Evolutionary conservation across 1,140 invertebrate genomes (phyloP), one percentile per base, ranked within the genome.

Genomic region (Battus philenor): DNA sequence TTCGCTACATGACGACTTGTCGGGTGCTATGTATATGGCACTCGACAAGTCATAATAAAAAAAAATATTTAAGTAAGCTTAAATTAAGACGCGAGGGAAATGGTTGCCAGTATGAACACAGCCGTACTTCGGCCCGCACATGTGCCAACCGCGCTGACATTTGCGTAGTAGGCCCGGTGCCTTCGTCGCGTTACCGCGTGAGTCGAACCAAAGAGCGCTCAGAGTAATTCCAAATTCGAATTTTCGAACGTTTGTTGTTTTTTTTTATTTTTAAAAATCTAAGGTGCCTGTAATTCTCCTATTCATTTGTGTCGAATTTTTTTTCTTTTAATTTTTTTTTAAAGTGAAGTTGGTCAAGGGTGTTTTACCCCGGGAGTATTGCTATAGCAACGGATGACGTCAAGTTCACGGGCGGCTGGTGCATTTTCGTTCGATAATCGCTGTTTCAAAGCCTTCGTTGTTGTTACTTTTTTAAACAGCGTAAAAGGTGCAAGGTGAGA

Each of bases 331-430:
- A 29, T 47, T 47, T n/a, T n/a, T n/a, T 50, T 55, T 47, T 30
- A 34, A 60, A 56, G 63, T 66, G 58, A 43, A 33, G 46, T 47
- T 49, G 49, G 47, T 63, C 58, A 66, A 59, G 64, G 59, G 56
- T 58, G 53, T 53, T 58, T 68, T 69, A 71, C 58, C 76, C 76
- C 63, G 74, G 72, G 74, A 74, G 65, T 48, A 77, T 82, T 74
- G 66, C 72, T 76, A 78, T 78, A 75, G 76, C 70, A 77, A 78
- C 76, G 64, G 54, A 71, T 82, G 75, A 76, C 76, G 74, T 78
- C 79, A 83, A 83, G 79, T 84, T 84, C 79, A 84, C 45, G 76
- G 79, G 66, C 76, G 79, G 58, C 56, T 74, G 63, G 76, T 83
- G 79, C 79, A 83, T 77, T 73, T 66, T 73, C 62, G 79, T 69